These are phyloP conservation scores for Amphipyra berbera DNA, from an alignment of 2,888 invertebrate species.

Conservation along the genomic window DNA sequence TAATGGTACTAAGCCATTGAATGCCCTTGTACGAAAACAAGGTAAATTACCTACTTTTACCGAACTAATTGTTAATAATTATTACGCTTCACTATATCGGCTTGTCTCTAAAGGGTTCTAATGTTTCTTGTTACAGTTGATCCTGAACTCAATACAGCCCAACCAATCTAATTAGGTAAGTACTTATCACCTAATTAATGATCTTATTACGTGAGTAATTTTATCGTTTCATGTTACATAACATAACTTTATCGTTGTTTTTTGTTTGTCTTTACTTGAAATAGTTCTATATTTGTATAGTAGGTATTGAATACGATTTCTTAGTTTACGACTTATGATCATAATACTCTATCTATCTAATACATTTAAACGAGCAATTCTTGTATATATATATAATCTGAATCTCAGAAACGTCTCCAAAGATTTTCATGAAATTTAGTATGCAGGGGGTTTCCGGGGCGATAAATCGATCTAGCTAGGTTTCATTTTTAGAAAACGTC, in stretches of 20 bases:
- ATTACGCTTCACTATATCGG: conserved; percentile 1
- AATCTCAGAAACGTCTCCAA: no score
- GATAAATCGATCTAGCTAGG: no score
- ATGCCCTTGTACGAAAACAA: conserved; percentile 14
- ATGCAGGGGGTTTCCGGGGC: no score
- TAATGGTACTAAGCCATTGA: conserved; percentile 24
- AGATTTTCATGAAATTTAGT: no score
- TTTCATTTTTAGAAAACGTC: no score
- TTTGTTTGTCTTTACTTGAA: background rate
- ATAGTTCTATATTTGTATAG: no score
- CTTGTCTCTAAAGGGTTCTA: conserved; percentile 24
- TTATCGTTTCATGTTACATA: conserved; percentile 26
- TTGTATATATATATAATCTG: no score
- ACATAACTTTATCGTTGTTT: conserved; percentile 6
- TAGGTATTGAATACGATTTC: no score
- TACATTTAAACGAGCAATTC: no score
- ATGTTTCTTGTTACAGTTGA: conserved; percentile 53
- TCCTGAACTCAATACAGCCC: conserved; percentile 42
- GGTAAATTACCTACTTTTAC: conserved; percentile 17
- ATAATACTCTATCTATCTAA: no score
- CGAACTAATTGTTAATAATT: conserved; percentile 28
- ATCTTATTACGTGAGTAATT: conserved; percentile 35
- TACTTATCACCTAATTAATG: conserved; percentile 50
- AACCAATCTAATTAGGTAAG: conserved; percentile 55
- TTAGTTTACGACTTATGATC: no score